Base-by-base conservation (phyloP, 2,888 invertebrate genomes). In the Furcula furcula region DNA sequence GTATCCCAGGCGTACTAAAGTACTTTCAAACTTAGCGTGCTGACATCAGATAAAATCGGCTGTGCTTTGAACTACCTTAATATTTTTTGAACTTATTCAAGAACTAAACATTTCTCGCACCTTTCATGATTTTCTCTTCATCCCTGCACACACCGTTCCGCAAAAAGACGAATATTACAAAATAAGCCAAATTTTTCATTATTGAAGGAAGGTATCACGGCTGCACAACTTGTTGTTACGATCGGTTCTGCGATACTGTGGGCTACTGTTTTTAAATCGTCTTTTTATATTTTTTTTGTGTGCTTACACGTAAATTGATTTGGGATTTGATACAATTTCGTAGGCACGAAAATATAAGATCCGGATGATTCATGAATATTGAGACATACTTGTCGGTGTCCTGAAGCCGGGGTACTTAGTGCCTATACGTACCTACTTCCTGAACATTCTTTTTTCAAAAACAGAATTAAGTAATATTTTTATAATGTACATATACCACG, bases 51-150 rank as follows among this genome's bases (percentile, higher is more conserved):
- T 64, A 65, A 58, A 63, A 62, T 60, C 47, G 34, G 39, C 23
- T 37, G 25, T 46, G 32, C 25, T 12, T 18, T 26, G 22, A 21
- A 29, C 28, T n/a, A 22, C 16, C 11, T 26, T n/a, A n/a, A 21
- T 34, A n/a, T 33, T 30, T 34, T 41, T n/a, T n/a, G n/a, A n/a
- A n/a, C n/a, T n/a, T n/a, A n/a, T n/a, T n/a, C n/a, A n/a, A n/a
- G n/a, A n/a, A n/a, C n/a, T n/a, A n/a, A n/a, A n/a, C n/a, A n/a
- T n/a, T n/a, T n/a, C n/a, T 26, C 29, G 38, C 40, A 87, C 86
- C 82, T 82, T 84, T 86, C 57, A 80, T 65, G 45, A 87, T 87
- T 68, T 80, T 86, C 7, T 87, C 87, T 59, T 88, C 87, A 49
- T 88, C 87, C 44, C 83, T 68, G 47, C 81, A 75, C 31, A 53